Conservation (phyloP, 2,113 vertebrate species). For the Cryptomyrus ogoouensis region DNA sequence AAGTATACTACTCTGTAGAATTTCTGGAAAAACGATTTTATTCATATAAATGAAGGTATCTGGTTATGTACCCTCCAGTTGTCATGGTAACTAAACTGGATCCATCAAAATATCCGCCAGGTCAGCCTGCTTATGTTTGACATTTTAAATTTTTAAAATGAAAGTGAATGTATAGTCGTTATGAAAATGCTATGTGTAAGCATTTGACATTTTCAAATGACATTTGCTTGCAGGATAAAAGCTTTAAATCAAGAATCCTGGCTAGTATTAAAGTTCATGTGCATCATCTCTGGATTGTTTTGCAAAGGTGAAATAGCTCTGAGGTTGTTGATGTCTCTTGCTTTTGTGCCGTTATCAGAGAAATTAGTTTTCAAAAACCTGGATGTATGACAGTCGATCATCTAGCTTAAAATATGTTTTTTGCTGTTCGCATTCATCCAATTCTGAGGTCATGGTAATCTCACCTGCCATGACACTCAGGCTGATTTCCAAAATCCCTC, state of each 20-base stretch:
- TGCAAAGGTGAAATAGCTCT: not conserved
- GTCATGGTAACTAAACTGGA: not conserved
- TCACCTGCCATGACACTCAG: not conserved
- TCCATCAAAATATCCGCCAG: not conserved
- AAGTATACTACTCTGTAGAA: not conserved
- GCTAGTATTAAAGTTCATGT: not conserved
- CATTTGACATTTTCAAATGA: not conserved
- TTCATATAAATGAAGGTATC: not conserved
- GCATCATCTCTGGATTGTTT: not conserved
- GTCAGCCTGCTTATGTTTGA: not conserved
- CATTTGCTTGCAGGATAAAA: conserved; percentile 5
- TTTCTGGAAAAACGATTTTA: not conserved
- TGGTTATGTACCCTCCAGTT: not conserved
- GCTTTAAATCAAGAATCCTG: not conserved
- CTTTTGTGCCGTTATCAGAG: not conserved
- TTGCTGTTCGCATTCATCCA: not conserved
- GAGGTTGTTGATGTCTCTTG: not conserved
- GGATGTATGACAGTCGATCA: not conserved
- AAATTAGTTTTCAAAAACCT: not conserved
- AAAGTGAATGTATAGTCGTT: not conserved
- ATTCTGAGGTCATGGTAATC: not conserved
- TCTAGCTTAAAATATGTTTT: not conserved
- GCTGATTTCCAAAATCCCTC: not conserved
- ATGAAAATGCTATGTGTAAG: not conserved
- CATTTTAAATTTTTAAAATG: not conserved